Evolutionary conservation across 2,113 vertebrate species (phyloP).

Genomic region (Connochaetes taurinus): DNA sequence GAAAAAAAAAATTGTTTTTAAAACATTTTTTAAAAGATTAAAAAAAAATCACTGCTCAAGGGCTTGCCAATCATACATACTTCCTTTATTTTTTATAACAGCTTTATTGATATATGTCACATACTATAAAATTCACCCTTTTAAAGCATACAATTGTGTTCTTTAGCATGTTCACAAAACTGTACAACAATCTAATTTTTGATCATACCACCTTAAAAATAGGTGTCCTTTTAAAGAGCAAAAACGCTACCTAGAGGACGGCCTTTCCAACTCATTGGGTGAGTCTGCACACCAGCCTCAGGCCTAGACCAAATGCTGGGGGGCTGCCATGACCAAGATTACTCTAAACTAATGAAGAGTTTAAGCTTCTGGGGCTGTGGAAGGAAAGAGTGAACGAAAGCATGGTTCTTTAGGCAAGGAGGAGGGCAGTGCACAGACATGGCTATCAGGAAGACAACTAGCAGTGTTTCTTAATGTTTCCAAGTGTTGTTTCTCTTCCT

Average conservation of each 20-base stretch:
- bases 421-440: neutral
- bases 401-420: neutral
- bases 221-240: neutral
- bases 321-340: neutral
- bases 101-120: neutral
- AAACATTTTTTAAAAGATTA: neutral
- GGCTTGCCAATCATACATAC: neutral
- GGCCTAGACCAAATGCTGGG: neutral
- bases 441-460: neutral
- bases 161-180: neutral
- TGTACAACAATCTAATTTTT: neutral
- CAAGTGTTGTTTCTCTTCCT: neutral
- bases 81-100: neutral
- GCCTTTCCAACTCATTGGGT: neutral
- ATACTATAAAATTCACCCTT: neutral
- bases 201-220: neutral
- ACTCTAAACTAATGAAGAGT: neutral
- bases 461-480: neutral
- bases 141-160: neutral
- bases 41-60: neutral
- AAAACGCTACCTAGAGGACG: neutral
- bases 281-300: neutral
- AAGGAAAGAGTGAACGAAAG: neutral
- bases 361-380: neutral
- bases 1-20: neutral